Evolutionary conservation across 1,140 invertebrate genomes (phyloP), one percentile per base, ranked within the genome.

Genomic region (Nymphalis io): DNA sequence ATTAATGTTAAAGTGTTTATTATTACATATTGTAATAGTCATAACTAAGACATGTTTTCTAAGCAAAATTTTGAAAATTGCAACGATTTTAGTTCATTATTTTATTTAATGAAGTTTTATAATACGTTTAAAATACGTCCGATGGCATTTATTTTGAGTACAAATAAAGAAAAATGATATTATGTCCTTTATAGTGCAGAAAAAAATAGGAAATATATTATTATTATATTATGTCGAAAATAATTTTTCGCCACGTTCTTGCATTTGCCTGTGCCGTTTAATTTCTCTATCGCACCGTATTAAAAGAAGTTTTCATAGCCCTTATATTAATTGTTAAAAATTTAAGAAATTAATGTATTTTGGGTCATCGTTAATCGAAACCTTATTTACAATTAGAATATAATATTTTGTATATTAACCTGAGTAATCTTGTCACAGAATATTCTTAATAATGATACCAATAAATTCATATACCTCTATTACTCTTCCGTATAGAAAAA

Each of bases 401-500:
- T 1, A 42, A 16, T 48, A 48, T 48, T 16, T 48, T 48, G 15
- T 16, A 48, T n/a, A 48, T 48, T n/a, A 48, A 53, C 51, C 20
- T 18, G 4, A 13, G 51, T 55, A 55, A 55, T 51, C 3, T 13
- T 48, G 13, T 10, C 15, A 1, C 46, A 10, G 16, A 27, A 21
- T 55, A 27, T 21, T 55, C 13, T 55, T 15, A 55, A 27, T 55
- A 55, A 21, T 15, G 4, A 27, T 27, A 27, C 27, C 21, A 27
- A 27, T 23, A 27, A 15, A 10, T n/a, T n/a, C 20, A 55, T 55
- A 55, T 55, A 55, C 20, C 51, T 55, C 51, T 55, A 27, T 21
- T 3, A 55, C n/a, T 55, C 51, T 55, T 55, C 51, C 51, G 23
- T n/a, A n/a, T 55, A 55, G 12, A n/a, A 55, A 21, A 51, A 15